A percentile compares a stretch with the other conserved stretches of the same genome.
phyloP scores from a whole-genome alignment of 2,113 vertebrate species.

The Dipodomys merriami region DNA sequence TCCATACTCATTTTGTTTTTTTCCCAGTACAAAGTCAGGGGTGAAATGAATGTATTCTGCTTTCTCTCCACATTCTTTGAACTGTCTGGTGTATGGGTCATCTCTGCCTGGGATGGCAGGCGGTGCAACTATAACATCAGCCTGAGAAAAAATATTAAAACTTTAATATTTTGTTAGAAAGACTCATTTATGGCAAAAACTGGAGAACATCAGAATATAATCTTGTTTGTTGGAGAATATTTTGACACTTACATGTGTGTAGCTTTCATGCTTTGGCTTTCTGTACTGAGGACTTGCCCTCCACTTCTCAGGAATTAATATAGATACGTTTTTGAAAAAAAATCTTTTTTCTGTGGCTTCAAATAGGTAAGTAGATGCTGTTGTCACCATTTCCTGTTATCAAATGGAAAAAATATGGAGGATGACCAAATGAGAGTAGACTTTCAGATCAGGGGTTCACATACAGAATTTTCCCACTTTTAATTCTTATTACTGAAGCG shows the following conservation, averaged over 20 bases:
- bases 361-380: conserved; percentile 80
- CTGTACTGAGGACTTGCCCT: background rate
- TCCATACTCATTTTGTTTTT: conserved; percentile 78
- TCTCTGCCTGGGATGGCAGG: conserved; percentile 67
- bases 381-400: conserved; percentile 77
- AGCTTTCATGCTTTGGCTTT: conserved; percentile 77
- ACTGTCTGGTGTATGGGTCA: conserved; percentile 84
- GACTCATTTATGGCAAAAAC: background rate
- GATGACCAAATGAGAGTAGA: background rate
- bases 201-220: background rate
- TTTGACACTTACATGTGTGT: conserved; percentile 65
- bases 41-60: conserved; percentile 86
- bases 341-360: conserved; percentile 77
- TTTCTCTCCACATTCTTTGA: conserved; percentile 76
- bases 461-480: background rate
- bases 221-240: background rate
- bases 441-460: background rate
- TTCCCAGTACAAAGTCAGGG: conserved; percentile 80
- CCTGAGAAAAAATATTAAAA: conserved; percentile 74
- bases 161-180: background rate
- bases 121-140: conserved; percentile 82
- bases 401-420: conserved; percentile 2
- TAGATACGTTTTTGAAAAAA: conserved; percentile 80
- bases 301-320: conserved; percentile 83
- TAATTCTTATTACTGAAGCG: background rate